phyloP scores from a whole-genome alignment of 2,797 vertebrate species.

The Pempheris klunzingeri region DNA sequence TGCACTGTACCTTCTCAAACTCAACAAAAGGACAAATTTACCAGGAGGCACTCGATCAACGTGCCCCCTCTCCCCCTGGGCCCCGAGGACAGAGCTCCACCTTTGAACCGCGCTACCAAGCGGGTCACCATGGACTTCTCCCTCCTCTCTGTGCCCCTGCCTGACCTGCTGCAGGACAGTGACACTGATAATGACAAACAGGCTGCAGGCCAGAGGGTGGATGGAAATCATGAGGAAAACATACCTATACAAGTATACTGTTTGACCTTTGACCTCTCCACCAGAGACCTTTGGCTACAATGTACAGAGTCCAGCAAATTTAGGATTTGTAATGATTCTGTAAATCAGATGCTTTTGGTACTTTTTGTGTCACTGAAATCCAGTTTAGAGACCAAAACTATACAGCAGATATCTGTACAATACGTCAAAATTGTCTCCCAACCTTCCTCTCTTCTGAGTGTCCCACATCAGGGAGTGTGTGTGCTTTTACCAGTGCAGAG shows the following conservation, averaged over 20 bases:
- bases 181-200: conserved; percentile 38
- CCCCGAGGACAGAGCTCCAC: conserved; percentile 78
- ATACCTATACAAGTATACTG: conserved; percentile 79
- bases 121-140: conserved; percentile 96
- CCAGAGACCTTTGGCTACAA: conserved; percentile 36
- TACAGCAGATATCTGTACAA: conserved; percentile 50
- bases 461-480: conserved; percentile 71
- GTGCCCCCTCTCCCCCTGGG: conserved; percentile 81
- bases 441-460: conserved; percentile 54
- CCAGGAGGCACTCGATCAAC: conserved; percentile 92
- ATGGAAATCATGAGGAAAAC: conserved; percentile 54
- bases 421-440: conserved; percentile 37
- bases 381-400: conserved; percentile 3
- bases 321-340: background rate
- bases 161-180: conserved; percentile 79
- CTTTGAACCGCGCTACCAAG: conserved; percentile 81
- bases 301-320: conserved; percentile 43
- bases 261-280: conserved; percentile 36
- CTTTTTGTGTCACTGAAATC: background rate
- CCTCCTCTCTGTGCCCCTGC: conserved; percentile 83
- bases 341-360: background rate
- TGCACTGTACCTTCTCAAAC: conserved; percentile 40
- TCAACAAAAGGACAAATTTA: conserved; percentile 88
- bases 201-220: conserved; percentile 23
- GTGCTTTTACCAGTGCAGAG: conserved; percentile 6